Evolutionary conservation across 1,140 invertebrate species (phyloP).

Genomic region (Centruroides sculpturatus): DNA sequence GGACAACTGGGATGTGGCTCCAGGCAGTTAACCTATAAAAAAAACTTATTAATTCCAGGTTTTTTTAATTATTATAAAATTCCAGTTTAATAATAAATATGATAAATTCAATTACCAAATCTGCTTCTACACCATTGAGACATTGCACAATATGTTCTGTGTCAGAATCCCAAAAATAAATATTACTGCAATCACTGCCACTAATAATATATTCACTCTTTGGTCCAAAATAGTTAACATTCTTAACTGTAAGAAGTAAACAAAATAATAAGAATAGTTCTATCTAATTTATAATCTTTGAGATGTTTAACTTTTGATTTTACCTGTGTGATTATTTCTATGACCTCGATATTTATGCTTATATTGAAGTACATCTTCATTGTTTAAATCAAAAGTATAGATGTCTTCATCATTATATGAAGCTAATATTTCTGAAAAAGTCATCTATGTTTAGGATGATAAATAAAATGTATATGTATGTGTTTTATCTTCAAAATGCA

Average conservation of each 20-base stretch:
- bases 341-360: constrained; percentile 52
- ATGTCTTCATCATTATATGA: constrained; percentile 90
- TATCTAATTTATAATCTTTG: no score
- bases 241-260: constrained; percentile 51
- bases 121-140: constrained; percentile 65
- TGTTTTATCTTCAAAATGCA: no score
- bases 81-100: no score
- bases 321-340: constrained; percentile 24
- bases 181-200: constrained; percentile 86
- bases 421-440: constrained; percentile 59
- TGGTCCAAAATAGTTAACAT: constrained; percentile 85
- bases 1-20: constrained; percentile 79
- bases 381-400: constrained; percentile 66
- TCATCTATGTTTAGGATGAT: no score
- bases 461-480: no score
- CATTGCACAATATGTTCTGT: constrained; percentile 75
- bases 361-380: constrained; percentile 41
- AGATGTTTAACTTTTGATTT: no score
- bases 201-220: constrained; percentile 78
- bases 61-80: no score
- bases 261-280: no score
- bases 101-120: constrained; percentile 46
- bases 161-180: constrained; percentile 86
- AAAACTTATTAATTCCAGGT: no score
- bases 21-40: constrained; percentile 67